phyloP scores from a whole-genome alignment of 2,113 vertebrate species.

The Rhipidura dahli region DNA sequence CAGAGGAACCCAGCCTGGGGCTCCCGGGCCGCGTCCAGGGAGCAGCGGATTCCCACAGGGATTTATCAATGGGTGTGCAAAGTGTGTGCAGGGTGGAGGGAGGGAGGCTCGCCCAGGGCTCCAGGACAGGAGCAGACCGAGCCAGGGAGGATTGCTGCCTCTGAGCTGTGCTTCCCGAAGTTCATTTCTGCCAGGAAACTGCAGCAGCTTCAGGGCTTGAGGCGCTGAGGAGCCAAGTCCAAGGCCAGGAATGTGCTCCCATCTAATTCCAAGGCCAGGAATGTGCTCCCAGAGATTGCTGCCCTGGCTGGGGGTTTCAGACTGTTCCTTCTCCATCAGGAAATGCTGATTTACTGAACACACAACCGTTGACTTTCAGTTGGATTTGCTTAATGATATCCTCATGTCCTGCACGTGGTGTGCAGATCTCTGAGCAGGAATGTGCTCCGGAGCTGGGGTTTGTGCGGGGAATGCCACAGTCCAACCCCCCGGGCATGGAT shows the following conservation, averaged over 20 bases:
- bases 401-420: accelerated
- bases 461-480: accelerated
- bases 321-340: neutral
- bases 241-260: neutral
- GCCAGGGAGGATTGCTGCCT: neutral
- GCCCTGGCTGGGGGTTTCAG: neutral
- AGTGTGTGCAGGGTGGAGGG: neutral
- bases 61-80: neutral
- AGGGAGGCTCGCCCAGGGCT: neutral
- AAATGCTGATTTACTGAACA: neutral
- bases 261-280: neutral
- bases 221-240: neutral
- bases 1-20: neutral
- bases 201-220: neutral
- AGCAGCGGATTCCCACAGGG: neutral
- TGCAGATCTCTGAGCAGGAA: neutral
- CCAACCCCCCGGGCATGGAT: neutral
- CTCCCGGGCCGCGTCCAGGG: neutral
- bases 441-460: neutral
- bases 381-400: neutral
- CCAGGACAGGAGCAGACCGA: neutral
- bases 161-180: neutral
- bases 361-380: neutral
- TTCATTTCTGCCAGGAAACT: neutral
- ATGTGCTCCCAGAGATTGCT: neutral